These are phyloP conservation scores for Polyommatus iphigenia DNA, from an alignment of 2,888 invertebrate genomes.

Conservation along the genomic window DNA sequence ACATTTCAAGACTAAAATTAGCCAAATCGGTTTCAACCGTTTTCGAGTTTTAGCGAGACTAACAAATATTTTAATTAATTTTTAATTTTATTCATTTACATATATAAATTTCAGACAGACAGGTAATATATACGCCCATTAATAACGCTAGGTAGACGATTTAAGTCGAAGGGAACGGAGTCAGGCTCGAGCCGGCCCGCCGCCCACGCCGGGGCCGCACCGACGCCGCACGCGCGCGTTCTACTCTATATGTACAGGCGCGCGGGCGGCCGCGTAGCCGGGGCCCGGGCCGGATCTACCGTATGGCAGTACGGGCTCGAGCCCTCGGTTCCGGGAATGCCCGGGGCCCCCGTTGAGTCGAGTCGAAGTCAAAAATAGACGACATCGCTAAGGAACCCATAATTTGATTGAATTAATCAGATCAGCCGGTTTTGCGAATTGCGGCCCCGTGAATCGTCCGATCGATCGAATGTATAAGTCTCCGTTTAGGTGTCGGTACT, in stretches of 20 bases:
- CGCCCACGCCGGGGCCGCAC: background rate
- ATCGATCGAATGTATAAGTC: background rate
- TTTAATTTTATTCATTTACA: too few species aligned
- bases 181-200: background rate
- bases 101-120: too few species aligned
- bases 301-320: background rate
- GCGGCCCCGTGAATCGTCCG: background rate
- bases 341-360: background rate
- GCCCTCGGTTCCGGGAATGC: background rate
- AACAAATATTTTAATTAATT: too few species aligned
- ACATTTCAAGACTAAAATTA: too few species aligned
- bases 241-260: slow-evolving; percentile 11
- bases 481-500: background rate
- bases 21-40: too few species aligned
- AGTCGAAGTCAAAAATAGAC: background rate
- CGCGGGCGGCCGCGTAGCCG: background rate
- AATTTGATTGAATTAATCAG: background rate
- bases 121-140: too few species aligned
- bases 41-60: too few species aligned
- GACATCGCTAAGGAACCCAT: background rate
- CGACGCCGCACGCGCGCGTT: background rate
- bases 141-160: background rate
- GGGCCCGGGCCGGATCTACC: background rate
- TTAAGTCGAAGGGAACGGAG: background rate
- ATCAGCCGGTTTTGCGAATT: background rate